Evolutionary conservation across 1,140 invertebrate species (phyloP).

Genomic region (Drosophila nasuta): DNA sequence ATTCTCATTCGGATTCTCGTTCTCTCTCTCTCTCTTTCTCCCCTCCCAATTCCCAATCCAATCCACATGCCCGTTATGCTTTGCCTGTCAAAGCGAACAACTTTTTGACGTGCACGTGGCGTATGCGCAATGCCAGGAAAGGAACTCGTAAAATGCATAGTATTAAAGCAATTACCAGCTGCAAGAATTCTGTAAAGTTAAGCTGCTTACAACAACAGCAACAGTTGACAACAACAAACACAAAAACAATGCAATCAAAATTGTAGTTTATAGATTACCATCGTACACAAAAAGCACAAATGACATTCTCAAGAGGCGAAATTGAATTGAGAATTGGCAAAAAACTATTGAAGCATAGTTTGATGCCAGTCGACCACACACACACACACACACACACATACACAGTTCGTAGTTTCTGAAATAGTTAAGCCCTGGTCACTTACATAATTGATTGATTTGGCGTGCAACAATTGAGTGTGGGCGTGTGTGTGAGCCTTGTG

Average conservation of each 20-base stretch:
- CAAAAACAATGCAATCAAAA: background rate
- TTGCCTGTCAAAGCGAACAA: slow-evolving; percentile 40
- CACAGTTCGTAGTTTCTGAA: slow-evolving; percentile 39
- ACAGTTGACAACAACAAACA: background rate
- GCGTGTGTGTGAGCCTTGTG: slow-evolving; percentile 24
- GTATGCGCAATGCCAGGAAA: slow-evolving; percentile 46
- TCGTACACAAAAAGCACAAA: background rate
- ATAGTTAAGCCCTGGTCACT: slow-evolving; percentile 53
- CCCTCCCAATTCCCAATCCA: slow-evolving; percentile 35
- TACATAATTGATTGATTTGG: slow-evolving; percentile 79
- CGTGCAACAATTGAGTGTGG: slow-evolving; percentile 69
- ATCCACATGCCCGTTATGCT: slow-evolving; percentile 35
- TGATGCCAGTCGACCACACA: background rate
- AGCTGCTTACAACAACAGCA: slow-evolving; percentile 25
- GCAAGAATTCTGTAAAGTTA: slow-evolving; percentile 8
- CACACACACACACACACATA: background rate
- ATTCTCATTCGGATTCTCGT: background rate
- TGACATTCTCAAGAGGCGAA: background rate
- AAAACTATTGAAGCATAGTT: slow-evolving; percentile 3
- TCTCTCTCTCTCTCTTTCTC: background rate
- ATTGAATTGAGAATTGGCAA: background rate
- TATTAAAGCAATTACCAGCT: slow-evolving; percentile 42
- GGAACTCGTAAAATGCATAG: slow-evolving; percentile 8
- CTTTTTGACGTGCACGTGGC: slow-evolving; percentile 39
- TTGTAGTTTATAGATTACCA: background rate